Evolutionary conservation across 2,888 invertebrate species (phyloP).

Genomic region (Aphrophora alni): DNA sequence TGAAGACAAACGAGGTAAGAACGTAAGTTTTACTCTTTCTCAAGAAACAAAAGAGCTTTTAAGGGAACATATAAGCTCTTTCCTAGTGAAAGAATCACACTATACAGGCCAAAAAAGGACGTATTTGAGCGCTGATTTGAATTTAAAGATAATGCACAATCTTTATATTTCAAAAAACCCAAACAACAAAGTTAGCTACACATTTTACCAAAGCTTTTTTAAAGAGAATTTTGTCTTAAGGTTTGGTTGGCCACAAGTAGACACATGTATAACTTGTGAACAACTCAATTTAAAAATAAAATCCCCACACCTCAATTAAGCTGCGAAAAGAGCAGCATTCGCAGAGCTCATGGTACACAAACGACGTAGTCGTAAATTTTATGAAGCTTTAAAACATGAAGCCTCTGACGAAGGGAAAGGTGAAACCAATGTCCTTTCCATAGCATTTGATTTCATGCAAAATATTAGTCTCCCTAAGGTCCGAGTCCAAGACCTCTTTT

Average conservation of each 20-base stretch:
- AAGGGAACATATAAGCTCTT: not conserved
- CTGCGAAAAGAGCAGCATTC: not conserved
- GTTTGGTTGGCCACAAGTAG: not conserved
- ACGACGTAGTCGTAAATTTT: not conserved
- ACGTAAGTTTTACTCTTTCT: not conserved
- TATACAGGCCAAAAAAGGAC: too few relatives aligned
- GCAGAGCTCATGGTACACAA: not conserved
- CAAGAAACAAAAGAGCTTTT: not conserved
- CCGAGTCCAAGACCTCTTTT: too few relatives aligned
- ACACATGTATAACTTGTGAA: not conserved
- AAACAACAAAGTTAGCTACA: not conserved
- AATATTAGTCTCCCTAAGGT: too few relatives aligned
- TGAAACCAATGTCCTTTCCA: too few relatives aligned
- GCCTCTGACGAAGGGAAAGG: too few relatives aligned
- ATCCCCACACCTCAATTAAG: not conserved
- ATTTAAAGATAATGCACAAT: not conserved
- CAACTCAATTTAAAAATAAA: not conserved
- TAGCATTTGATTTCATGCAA: too few relatives aligned
- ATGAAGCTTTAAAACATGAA: not conserved
- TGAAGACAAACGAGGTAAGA: not conserved
- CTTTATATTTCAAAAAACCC: too few relatives aligned
- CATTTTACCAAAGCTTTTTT: not conserved
- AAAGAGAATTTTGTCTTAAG: not conserved
- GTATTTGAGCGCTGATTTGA: not conserved
- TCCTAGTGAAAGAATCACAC: not conserved